Evolutionary conservation across 1,140 invertebrate genomes (phyloP).

Genomic region (Achatina immaculata): DNA sequence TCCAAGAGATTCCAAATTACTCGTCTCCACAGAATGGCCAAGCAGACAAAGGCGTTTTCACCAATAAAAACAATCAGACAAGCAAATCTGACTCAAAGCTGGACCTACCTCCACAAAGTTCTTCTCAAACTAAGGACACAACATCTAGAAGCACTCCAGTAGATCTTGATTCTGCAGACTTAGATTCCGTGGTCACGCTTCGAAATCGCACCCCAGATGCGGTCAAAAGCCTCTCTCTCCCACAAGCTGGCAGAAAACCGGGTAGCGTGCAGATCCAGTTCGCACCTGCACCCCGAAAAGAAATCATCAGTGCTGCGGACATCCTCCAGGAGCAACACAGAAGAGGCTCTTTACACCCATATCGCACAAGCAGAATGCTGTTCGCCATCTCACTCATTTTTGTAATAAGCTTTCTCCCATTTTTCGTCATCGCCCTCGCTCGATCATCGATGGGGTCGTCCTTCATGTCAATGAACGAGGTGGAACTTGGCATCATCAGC

Average conservation of each 20-base stretch:
- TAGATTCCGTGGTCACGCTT: not conserved
- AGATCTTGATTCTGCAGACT: not conserved
- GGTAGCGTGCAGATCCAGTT: not conserved
- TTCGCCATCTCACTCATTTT: slow-evolving; percentile 46
- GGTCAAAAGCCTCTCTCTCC: not conserved
- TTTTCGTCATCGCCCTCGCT: slow-evolving; percentile 40
- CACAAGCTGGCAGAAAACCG: not conserved
- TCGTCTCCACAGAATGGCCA: not conserved
- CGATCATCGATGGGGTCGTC: slow-evolving; percentile 21
- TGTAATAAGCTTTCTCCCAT: slow-evolving; percentile 49
- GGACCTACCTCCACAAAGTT: not conserved
- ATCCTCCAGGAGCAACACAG: slow-evolving; percentile 26
- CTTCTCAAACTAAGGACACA: no score
- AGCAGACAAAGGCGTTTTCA: no score
- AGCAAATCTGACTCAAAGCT: not conserved
- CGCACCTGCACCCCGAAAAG: not conserved
- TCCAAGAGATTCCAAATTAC: not conserved
- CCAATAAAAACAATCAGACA: not conserved
- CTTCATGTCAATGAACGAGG: slow-evolving; percentile 25
- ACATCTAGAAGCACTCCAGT: not conserved
- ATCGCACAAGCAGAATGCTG: slow-evolving; percentile 46
- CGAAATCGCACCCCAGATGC: not conserved
- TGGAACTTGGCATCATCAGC: slow-evolving; percentile 38
- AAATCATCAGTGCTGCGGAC: slow-evolving; percentile 21
- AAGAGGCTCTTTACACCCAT: not conserved